Evolutionary conservation across 1,140 invertebrate genomes (phyloP), one percentile per base, ranked within the genome.

Genomic region (Cardiocondyla obscurior): DNA sequence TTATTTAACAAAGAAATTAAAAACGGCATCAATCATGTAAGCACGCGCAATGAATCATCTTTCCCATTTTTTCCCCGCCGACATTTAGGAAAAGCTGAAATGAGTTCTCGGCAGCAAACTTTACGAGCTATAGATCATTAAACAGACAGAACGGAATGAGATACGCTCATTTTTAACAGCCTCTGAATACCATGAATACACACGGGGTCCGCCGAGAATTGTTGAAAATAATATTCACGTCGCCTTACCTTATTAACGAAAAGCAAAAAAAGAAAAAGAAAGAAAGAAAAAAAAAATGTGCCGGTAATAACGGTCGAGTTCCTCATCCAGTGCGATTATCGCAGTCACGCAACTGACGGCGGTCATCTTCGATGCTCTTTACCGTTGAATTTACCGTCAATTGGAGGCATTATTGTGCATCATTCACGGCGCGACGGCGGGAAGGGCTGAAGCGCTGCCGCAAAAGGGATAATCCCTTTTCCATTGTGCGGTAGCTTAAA

Each of bases 401-500:
- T 79, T 67, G 74, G 25, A 39, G 22, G 74, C 42, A 53, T 69
- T 79, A 79, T 30, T 42, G 69, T 79, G 39, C 49, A 79, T 69
- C 62, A 79, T 79, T 79, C 74, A 69, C 39, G 60, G 22, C 19
- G 55, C 55, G n/a, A 25, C 5, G 19, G 49, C 0, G 57, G 6
- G 36, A 39, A n/a, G 62, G 49, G 74, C 42, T 16, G 3, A 62
- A 42, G 46, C 42, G 42, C 1, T 5, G 22, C 74, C 74, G 62
- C 62, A 79, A 79, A 79, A 67, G 74, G 74, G 74, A 79, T 79
- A 79, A 79, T 79, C 74, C 85, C 81, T 86, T 86, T 87, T 86
- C 46, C 67, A 65, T 86, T 86, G 65, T 49, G 72, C 42, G 49
- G 72, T 65, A 33, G 81, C 81, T 79, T 83, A 86, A 86, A 83